Conservation (phyloP, 2,797 vertebrate species). For the Otolemur crassicaudatus region DNA sequence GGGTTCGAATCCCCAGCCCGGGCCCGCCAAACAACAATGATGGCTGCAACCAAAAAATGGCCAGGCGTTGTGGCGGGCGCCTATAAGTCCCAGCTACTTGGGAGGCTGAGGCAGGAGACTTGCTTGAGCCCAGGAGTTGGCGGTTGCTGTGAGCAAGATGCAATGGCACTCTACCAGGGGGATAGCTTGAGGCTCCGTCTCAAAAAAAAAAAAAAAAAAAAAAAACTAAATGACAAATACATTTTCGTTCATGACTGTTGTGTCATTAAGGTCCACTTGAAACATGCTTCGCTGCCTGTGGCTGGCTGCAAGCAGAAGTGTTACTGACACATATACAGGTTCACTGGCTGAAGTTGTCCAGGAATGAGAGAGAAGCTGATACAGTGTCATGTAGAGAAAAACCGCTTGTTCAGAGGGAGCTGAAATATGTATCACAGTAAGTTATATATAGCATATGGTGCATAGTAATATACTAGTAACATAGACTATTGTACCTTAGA, state of each 20-base stretch:
- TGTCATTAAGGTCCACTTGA: background rate
- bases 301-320: background rate
- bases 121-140: no score
- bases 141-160: no score
- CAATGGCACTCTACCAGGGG: no score
- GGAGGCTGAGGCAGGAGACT: no score
- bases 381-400: background rate
- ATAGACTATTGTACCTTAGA: background rate
- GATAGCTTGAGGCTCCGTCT: no score
- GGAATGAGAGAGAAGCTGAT: background rate
- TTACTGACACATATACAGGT: background rate
- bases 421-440: background rate
- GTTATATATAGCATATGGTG: background rate
- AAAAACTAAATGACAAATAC: conserved; percentile 1
- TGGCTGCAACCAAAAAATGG: no score
- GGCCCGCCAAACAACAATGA: no score
- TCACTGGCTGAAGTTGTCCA: background rate
- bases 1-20: no score
- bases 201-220: no score
- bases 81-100: no score
- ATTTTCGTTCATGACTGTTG: background rate
- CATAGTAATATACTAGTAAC: no score
- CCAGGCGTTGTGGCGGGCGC: no score
- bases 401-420: background rate
- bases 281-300: background rate